These are phyloP conservation scores for Barypeithes pellucidus DNA, from an alignment of 2,888 invertebrate genomes.

Conservation along the genomic window DNA sequence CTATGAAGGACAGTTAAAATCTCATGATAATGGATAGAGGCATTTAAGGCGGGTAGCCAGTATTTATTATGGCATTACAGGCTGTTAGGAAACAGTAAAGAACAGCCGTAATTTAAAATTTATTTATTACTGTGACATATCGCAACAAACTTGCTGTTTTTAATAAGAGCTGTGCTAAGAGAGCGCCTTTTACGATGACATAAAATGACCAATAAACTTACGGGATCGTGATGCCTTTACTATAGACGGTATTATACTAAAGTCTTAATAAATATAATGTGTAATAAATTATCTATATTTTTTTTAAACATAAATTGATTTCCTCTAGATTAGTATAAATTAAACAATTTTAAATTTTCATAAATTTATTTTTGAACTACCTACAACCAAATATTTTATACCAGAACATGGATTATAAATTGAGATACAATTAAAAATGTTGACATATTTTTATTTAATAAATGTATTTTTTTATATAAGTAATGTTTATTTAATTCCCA, in stretches of 20 bases:
- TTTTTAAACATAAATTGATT: too few relatives aligned
- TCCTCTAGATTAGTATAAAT: too few relatives aligned
- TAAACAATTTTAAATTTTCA: too few relatives aligned
- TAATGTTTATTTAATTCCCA: too few relatives aligned
- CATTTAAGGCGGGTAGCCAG: slow-evolving; percentile 19
- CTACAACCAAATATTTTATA: too few relatives aligned
- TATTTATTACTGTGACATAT: slow-evolving; percentile 43
- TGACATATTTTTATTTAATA: too few relatives aligned
- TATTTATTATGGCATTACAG: slow-evolving; percentile 41
- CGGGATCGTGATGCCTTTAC: slow-evolving; percentile 21
- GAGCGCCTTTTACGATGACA: slow-evolving; percentile 31
- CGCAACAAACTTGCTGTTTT: slow-evolving; percentile 41
- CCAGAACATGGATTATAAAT: too few relatives aligned
- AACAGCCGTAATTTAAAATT: slow-evolving; percentile 36
- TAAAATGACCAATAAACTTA: slow-evolving; percentile 34
- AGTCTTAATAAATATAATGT: background rate
- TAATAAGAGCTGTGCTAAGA: slow-evolving; percentile 26
- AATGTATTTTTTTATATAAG: too few relatives aligned
- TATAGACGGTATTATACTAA: slow-evolving; percentile 16
- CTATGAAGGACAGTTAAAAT: slow-evolving; percentile 16
- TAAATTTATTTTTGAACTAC: too few relatives aligned
- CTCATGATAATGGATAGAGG: slow-evolving; percentile 21
- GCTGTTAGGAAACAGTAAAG: slow-evolving; percentile 37
- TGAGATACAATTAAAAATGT: too few relatives aligned
- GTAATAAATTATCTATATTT: too few relatives aligned